phyloP scores from a whole-genome alignment of 1,140 invertebrate genomes.

The Eciton burchellii region DNA sequence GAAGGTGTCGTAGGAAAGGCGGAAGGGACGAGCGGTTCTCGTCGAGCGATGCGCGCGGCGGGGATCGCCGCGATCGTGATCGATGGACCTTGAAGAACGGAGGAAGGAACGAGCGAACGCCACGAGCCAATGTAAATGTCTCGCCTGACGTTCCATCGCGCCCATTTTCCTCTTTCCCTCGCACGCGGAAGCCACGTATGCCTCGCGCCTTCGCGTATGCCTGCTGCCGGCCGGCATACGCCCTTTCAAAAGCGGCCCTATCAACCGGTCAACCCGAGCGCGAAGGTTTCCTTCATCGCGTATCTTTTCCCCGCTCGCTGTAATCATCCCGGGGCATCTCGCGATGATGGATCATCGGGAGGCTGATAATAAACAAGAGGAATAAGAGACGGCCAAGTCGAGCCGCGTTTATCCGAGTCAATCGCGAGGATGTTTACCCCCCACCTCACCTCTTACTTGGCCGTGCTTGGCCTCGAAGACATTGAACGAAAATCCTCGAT shows the following conservation, averaged over 20 bases:
- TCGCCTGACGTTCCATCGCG: slow-evolving; percentile 60
- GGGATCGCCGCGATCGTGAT: slow-evolving; percentile 52
- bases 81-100: slow-evolving; percentile 57
- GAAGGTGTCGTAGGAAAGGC: slow-evolving; percentile 54
- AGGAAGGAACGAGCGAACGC: slow-evolving; percentile 10
- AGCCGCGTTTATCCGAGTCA: neutral
- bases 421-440: slow-evolving; percentile 19
- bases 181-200: slow-evolving; percentile 47
- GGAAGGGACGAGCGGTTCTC: slow-evolving; percentile 38
- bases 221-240: slow-evolving; percentile 11
- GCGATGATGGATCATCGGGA: slow-evolving; percentile 7
- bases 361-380: slow-evolving; percentile 11
- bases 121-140: slow-evolving; percentile 57
- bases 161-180: slow-evolving; percentile 54
- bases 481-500: neutral
- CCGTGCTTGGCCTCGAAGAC: neutral
- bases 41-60: slow-evolving; percentile 41
- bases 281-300: slow-evolving; percentile 48
- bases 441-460: no score
- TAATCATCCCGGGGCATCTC: slow-evolving; percentile 23
- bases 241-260: slow-evolving; percentile 42
- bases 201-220: slow-evolving; percentile 26
- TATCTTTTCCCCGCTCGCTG: slow-evolving; percentile 36
- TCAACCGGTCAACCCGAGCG: slow-evolving; percentile 54
- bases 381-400: no score